Evolutionary conservation across 2,113 vertebrate genomes (phyloP), one percentile per base, ranked within the genome.

Genomic region (Choloepus hoffmanni): DNA sequence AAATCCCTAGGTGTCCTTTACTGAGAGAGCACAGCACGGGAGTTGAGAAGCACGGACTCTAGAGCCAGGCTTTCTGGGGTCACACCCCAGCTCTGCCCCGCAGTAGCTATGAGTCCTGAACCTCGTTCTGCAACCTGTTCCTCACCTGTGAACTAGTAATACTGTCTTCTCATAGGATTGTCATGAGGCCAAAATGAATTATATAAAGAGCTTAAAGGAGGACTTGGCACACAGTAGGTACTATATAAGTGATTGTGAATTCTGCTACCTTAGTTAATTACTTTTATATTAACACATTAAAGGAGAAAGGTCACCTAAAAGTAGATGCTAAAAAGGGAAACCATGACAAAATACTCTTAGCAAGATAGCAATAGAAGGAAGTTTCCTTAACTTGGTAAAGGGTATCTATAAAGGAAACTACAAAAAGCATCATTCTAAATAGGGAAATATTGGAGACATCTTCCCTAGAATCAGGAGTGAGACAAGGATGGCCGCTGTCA

Each of bases 41-140:
- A 11, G 21, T 1, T 0, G 0, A 6, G 1, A 18, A 40, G 9
- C 28, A 3, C 21, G 10, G 2, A 4, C 16, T 9, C 19, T 0
- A 0, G 63, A 68, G 60, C 10, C 78, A 1, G 40, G 24, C 53
- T 72, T 36, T 36, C 36, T 36, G 36, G 36, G 36, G 7, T 18
- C 15, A 15, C 53, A 10, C 53, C 78, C 45, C 28, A 33, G 24
- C 28, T 45, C 36, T 83, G 67, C 62, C 1, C 60, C 3, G 36
- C 10, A 26, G 2, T 2, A 5, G 19, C 62, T 2, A 6, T 16
- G 26, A 11, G 26, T 70, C 26, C 83, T 55, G 13, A 50, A 67
- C 13, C 30, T 1, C 28, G 33, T 21, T 12, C 1, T 68, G 73
- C 48, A 18, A 33, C 60, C 60, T 60, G 24, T 6, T 15, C 43